Evolutionary conservation across 2,113 vertebrate genomes (phyloP).

Genomic region (Passer montanus): DNA sequence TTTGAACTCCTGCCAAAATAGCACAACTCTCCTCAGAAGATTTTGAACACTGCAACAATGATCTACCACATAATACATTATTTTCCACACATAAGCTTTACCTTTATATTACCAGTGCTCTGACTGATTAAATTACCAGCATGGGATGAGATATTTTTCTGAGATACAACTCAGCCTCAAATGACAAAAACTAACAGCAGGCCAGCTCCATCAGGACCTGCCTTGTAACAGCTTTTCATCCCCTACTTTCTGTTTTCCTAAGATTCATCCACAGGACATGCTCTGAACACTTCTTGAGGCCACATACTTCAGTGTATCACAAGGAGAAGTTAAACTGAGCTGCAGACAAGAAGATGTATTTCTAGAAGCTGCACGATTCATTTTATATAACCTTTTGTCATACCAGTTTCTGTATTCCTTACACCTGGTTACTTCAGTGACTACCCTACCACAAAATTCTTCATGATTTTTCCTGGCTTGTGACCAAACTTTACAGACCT

Average conservation of each 20-base stretch:
- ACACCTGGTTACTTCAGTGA: not conserved
- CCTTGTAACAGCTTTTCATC: not conserved
- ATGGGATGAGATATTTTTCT: not conserved
- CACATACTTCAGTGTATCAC: not conserved
- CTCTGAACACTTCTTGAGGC: not conserved
- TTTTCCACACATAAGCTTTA: slow-evolving; percentile 14
- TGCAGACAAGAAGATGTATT: not conserved
- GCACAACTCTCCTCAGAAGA: slow-evolving; percentile 33
- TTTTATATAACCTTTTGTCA: not conserved
- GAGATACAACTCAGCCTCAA: not conserved
- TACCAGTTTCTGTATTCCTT: not conserved
- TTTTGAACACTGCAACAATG: not conserved
- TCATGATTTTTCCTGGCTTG: not conserved
- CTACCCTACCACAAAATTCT: not conserved
- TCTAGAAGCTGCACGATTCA: not conserved
- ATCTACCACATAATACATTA: slow-evolving; percentile 10
- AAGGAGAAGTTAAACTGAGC: not conserved
- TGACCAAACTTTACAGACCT: not conserved
- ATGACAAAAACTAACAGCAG: not conserved
- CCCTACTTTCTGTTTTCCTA: not conserved
- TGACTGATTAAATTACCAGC: slow-evolving; percentile 29
- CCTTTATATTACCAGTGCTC: not conserved
- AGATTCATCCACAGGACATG: not conserved
- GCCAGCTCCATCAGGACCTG: not conserved
- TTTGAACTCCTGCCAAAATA: slow-evolving; percentile 49